Base-by-base conservation (phyloP, 1,140 invertebrate genomes). In the Apis florea region DNA sequence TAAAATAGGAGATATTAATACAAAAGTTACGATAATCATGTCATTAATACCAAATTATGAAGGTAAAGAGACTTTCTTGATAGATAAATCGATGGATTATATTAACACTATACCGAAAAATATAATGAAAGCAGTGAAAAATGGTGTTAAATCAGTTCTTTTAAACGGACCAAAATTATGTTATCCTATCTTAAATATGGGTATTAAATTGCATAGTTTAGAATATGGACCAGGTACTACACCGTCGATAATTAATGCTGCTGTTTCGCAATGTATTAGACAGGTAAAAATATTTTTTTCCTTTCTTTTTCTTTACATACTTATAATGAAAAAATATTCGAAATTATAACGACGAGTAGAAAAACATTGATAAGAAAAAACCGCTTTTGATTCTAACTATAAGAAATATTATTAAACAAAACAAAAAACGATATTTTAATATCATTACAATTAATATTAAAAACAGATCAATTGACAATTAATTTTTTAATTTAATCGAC, bases 201-300 rank as follows among this genome's bases (percentile, higher is more conserved):
- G 96, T 79, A 95, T 98, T 12, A 95, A 95, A 69, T 91, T 99
- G 53, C 96, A 98, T 91, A 96, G 95, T 94, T 94, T 98, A 24
- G 95, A 96, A 89, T 92, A 96, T 15, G 95, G 95, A 1, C 94
- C 95, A 75, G 95, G 95, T 24, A 98, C 97, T 0, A 95, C 97
- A 0, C 95, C 97, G 15, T 95, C 97, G 0, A 96, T 98, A 81
- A 93, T 99, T 47, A 91, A 96, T 79, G 96, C 98, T 0, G 95
- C 96, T 31, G 95, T 97, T 1, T 94, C 96, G 0, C 96, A 98
- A 85, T 97, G 97, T 90, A 93, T 98, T 1, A 94, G 95, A 86
- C 96, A 96, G 93, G 97, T 97, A 68, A 56, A 21, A 10, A n/a
- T 49, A 67, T 19, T 47, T 40, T 53, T 24, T 15, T 24, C 2